A percentile compares a stretch with the other conserved stretches of the same genome.
Conservation (phyloP, 2,797 vertebrate species). For the Mus caroli region DNA sequence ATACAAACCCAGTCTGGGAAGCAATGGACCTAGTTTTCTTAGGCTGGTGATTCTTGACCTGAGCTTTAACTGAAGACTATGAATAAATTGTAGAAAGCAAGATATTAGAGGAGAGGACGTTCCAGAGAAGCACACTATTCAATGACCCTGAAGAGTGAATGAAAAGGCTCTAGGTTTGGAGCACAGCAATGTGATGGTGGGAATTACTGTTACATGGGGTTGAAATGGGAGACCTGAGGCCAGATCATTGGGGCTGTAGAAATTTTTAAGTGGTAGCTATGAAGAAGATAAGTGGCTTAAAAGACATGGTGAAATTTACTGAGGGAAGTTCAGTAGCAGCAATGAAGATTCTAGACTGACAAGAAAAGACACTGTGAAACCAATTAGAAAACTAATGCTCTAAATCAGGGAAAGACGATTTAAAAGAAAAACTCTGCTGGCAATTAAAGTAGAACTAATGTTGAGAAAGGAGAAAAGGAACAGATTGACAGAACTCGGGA, state of each 20-base stretch:
- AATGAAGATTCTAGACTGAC: constrained; percentile 36
- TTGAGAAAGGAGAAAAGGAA: constrained; percentile 27
- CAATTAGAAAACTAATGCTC: constrained; percentile 58
- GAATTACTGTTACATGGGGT: background rate
- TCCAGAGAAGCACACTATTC: background rate
- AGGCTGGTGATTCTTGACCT: background rate
- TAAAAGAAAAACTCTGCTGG: background rate
- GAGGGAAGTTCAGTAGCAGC: constrained; percentile 1
- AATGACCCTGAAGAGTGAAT: background rate
- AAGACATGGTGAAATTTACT: constrained; percentile 22
- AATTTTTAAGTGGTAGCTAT: background rate
- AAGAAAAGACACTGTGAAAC: constrained; percentile 29
- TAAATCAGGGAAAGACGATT: constrained; percentile 18
- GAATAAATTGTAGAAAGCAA: background rate
- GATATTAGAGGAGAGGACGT: background rate
- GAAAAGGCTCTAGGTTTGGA: background rate
- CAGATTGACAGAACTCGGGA: constrained; percentile 35
- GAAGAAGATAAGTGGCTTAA: background rate
- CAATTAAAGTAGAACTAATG: constrained; percentile 43
- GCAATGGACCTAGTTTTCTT: background rate
- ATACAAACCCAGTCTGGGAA: background rate
- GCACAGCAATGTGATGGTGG: background rate
- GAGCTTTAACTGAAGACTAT: background rate
- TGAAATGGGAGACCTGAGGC: background rate
- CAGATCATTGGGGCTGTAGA: background rate